These are phyloP conservation scores for Anthrax anthrax DNA, from an alignment of 2,888 invertebrate species.

Conservation along the genomic window DNA sequence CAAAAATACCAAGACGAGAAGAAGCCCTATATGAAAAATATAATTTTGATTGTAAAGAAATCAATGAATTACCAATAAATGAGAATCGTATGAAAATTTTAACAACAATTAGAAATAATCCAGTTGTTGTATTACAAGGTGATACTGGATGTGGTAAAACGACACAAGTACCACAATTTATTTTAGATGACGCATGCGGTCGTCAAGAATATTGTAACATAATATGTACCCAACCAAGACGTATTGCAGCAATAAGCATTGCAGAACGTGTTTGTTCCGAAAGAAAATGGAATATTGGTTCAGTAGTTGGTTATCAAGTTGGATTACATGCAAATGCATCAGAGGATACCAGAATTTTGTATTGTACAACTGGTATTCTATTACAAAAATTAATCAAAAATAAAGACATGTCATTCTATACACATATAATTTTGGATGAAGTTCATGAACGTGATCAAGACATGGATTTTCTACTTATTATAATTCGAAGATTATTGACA, in stretches of 20 bases:
- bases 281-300: conserved; percentile 66
- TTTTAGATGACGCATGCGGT: conserved; percentile 61
- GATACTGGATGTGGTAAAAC: conserved; percentile 93
- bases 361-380: conserved; percentile 80
- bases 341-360: conserved; percentile 56
- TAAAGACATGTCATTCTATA: conserved; percentile 61
- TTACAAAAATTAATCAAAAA: conserved; percentile 56
- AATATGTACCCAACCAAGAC: conserved; percentile 82
- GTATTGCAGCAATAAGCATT: conserved; percentile 85
- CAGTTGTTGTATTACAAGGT: conserved; percentile 76
- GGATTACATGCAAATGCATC: conserved; percentile 19
- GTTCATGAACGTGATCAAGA: conserved; percentile 87
- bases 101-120: conserved; percentile 39
- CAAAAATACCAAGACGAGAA: conserved; percentile 15
- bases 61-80: conserved; percentile 25
- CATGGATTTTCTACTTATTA: conserved; percentile 75
- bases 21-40: conserved; percentile 23
- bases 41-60: conserved; percentile 22
- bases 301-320: conserved; percentile 73
- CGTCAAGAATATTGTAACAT: conserved; percentile 63
- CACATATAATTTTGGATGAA: conserved; percentile 86
- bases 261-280: conserved; percentile 73
- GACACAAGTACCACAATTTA: conserved; percentile 81
- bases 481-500: conserved; percentile 61
- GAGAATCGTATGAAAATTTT: conserved; percentile 44